Base-by-base conservation (phyloP, 2,797 vertebrate species). In the Paguma larvata region DNA sequence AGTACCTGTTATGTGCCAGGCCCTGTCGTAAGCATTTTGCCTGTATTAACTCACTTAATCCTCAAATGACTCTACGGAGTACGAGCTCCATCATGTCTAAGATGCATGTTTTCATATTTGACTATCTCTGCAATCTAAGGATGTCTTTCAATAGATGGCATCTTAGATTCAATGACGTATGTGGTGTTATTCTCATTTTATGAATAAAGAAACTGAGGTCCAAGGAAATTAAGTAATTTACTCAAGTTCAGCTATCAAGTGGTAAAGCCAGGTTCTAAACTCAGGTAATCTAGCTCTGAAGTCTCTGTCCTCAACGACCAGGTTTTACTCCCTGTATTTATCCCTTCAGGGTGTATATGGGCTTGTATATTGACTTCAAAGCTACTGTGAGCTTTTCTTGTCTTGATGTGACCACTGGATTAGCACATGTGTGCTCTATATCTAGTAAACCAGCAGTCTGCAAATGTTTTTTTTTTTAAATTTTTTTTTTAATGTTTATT, bases 201-300 rank as follows among this genome's bases (percentile, higher is more conserved):
- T 30, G 21, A 3, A 46, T 70, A 41, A 73, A n/a, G 30, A 95
- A 97, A 89, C 41, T 73, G 34, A 95, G 19, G 6, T 46, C 67
- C 63, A 90, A 86, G 85, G 27, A 94, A 96, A 53, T 86, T 63
- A 82, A 86, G 30, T n/a, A 72, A 34, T 86, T 89, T 89, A 3
- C 21, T 51, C 25, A 88, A 90, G n/a, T 89, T 90, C 6, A 73
- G 5, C 18, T 80, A 30, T 27, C 84, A 94, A 85, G 51, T 80
- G 23, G 27, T 46, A 3, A 86, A 89, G 8, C 62, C 67, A 77
- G 48, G 10, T 72, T 92, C 53, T 89, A 79, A 90, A 77, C 25
- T 41, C 46, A 92, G 32, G n/a, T 41, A 68, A 19, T 30, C 65
- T 73, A 10, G 6, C 62, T 95, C 34, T 94, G 56, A 94, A 83